Conservation (phyloP, 1,140 invertebrate genomes). For the Colletes latitarsis region DNA sequence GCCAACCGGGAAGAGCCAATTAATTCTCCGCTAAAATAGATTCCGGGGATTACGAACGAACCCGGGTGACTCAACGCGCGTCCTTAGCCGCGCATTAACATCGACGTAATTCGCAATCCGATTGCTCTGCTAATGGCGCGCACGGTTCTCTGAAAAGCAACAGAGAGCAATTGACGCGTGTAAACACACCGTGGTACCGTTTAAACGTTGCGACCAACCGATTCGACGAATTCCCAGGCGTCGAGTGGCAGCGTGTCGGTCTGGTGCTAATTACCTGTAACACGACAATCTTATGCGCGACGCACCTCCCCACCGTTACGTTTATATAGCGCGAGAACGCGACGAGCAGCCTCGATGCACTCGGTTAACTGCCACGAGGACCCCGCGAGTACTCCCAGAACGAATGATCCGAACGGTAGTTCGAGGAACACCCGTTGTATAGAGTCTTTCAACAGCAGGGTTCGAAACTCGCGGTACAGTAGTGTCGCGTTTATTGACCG, state of each 20-base stretch:
- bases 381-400: not conserved
- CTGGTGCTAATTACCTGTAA: constrained; percentile 20
- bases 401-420: too few relatives aligned
- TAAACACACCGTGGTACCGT: constrained; percentile 25
- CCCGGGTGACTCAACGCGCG: not conserved
- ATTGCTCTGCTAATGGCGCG: constrained; percentile 38
- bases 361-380: not conserved
- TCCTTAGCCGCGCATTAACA: constrained; percentile 33
- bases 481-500: too few relatives aligned
- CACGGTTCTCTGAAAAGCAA: constrained; percentile 23
- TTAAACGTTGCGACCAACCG: constrained; percentile 1
- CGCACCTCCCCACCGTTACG: not conserved
- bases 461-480: too few relatives aligned
- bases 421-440: too few relatives aligned
- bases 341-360: not conserved
- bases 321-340: not conserved
- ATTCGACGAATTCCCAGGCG: constrained; percentile 2
- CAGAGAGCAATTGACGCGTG: constrained; percentile 41
- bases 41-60: not conserved
- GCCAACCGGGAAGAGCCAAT: not conserved
- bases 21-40: not conserved
- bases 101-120: constrained; percentile 38
- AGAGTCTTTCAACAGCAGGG: too few relatives aligned
- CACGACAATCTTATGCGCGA: too few relatives aligned
- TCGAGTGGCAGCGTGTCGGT: not conserved